Evolutionary conservation across 1,140 invertebrate species (phyloP).

Genomic region (Melanaphis sacchari): DNA sequence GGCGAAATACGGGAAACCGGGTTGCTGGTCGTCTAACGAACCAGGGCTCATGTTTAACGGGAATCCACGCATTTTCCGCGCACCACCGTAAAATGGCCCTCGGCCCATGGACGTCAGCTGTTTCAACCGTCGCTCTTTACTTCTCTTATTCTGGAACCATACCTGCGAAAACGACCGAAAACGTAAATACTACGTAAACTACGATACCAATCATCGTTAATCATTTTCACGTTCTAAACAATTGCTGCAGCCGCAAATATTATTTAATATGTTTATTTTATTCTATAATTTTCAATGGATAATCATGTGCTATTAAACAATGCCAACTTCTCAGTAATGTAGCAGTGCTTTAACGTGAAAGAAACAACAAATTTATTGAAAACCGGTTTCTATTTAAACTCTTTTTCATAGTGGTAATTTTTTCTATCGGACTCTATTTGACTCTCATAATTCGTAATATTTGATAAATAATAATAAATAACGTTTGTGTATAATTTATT

Average conservation of each 20-base stretch:
- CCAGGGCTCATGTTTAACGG: slow-evolving; percentile 88
- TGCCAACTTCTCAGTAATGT: not conserved
- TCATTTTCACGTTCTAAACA: not conserved
- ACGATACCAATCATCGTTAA: not conserved
- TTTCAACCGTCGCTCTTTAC: slow-evolving; percentile 93
- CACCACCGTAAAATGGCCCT: slow-evolving; percentile 86
- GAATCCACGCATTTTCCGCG: slow-evolving; percentile 88
- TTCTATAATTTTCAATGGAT: not conserved
- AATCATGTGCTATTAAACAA: slow-evolving; percentile 10
- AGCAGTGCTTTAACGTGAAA: not conserved
- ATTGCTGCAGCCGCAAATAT: not conserved
- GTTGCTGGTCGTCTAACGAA: slow-evolving; percentile 78
- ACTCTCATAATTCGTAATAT: slow-evolving; percentile 41
- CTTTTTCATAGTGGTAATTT: not conserved
- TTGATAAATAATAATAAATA: slow-evolving; percentile 49
- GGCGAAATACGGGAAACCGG: slow-evolving; percentile 84
- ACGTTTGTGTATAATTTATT: not conserved
- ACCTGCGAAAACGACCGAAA: slow-evolving; percentile 73
- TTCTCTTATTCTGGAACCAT: slow-evolving; percentile 99
- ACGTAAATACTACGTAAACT: not conserved
- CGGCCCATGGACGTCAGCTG: slow-evolving; percentile 91
- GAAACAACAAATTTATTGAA: slow-evolving; percentile 11
- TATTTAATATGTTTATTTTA: not conserved
- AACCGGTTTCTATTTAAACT: not conserved
- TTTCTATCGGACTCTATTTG: slow-evolving; percentile 14